Evolutionary conservation across 2,888 invertebrate species (phyloP), one percentile per base, ranked within the genome.

Genomic region (Macrophya alboannulata): DNA sequence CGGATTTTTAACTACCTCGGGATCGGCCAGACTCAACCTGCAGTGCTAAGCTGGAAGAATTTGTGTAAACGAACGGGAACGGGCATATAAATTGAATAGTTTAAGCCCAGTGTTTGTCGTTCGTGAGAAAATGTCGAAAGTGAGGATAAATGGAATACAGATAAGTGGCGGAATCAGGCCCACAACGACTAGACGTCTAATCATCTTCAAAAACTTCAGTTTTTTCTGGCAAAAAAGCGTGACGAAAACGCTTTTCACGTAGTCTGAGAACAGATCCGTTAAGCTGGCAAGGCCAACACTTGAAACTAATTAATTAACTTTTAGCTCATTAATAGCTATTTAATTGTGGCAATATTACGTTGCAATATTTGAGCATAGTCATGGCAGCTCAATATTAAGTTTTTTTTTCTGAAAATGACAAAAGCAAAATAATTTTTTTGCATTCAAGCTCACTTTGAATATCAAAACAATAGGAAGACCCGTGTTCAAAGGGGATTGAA

Each of bases 101-200:
- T 68, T 68, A 31, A 31, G 31, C 31, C 25, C 25, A 21, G 68
- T 37, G 68, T 68, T 68, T 37, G 68, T 37, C 37, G 68, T 37
- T 68, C 68, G 68, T 68, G 68, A 31, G 68, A 68, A 68, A 68
- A 68, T 68, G 68, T 37, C 6, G 37, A 68, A 68, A 68, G 25
- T 68, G 2, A 68, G 68, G 68, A 68, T 68, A 17, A 68, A 17
- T 6, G 37, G 37, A 37, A 68, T 45, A 21, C 45, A 74, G 45
- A 45, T 45, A 74, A 45, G 45, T 45, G 45, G 74, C 4, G 15
- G 21, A 45, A 45, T 43, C 45, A 45, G 74, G 74, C 74, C 10
- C 40, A 71, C 40, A 21, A 74, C 45, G 74, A n/a, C n/a, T n/a
- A 21, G 21, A 45, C 15, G 45, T 10, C 43, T 71, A 43, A 71